phyloP scores from a whole-genome alignment of 2,888 invertebrate genomes.

The Hermaeophaga mercurialis region DNA sequence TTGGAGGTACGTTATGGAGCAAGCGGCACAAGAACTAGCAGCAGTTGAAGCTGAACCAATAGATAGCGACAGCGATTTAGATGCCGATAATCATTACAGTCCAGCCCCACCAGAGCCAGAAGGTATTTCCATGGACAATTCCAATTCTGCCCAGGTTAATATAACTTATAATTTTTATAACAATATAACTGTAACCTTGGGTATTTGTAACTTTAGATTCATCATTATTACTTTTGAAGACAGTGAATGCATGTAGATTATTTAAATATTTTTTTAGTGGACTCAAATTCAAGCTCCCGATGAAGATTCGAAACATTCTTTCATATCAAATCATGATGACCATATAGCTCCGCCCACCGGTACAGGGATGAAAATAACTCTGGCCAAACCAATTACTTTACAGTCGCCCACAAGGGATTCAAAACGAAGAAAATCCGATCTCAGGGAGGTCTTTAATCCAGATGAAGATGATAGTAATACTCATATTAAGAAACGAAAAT shows the following conservation, averaged over 20 bases:
- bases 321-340: constrained; percentile 55
- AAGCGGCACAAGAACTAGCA: constrained; percentile 67
- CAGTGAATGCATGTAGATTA: not conserved
- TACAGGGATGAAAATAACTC: constrained; percentile 56
- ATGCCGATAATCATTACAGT: constrained; percentile 53
- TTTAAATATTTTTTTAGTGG: constrained; percentile 50
- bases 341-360: constrained; percentile 47
- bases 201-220: too few relatives aligned
- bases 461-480: constrained; percentile 73
- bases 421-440: constrained; percentile 75
- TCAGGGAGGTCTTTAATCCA: constrained; percentile 85
- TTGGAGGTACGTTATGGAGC: constrained; percentile 61
- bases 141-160: constrained; percentile 53
- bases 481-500: constrained; percentile 73
- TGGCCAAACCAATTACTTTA: constrained; percentile 55
- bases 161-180: too few relatives aligned
- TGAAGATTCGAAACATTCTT: constrained; percentile 59
- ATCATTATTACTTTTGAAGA: constrained; percentile 6
- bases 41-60: constrained; percentile 74
- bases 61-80: constrained; percentile 69
- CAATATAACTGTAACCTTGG: too few relatives aligned
- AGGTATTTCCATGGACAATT: constrained; percentile 44
- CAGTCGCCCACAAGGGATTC: constrained; percentile 57
- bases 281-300: constrained; percentile 56
- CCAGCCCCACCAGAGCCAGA: constrained; percentile 49